Evolutionary conservation across 2,888 invertebrate genomes (phyloP), one percentile per base, ranked within the genome.

Genomic region (Caenorhabditis virilis): DNA sequence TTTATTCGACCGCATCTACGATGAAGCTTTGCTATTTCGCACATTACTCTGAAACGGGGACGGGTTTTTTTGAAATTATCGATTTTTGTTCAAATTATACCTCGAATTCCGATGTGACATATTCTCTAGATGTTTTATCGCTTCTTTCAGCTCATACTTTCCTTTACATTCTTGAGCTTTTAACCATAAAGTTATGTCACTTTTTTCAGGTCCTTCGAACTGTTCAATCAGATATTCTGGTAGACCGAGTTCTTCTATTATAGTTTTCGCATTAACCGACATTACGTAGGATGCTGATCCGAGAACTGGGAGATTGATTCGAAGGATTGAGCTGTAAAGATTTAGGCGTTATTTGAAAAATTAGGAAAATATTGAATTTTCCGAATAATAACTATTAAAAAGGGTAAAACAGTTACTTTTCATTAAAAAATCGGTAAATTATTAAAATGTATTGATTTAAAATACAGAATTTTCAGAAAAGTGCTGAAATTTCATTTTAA

Each of bases 31-130:
- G 55, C 64, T 43, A 52, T 30, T 39, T 59, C 55, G 16, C 43
- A 45, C 2, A 55, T 27, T 0, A 65, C 45, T 18, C 64, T 49
- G 35, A 22, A 49, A 36, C 22, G 11, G 7, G 7, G 22, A 25
- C 6, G 22, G 20, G 11, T 11, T 6, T 7, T 20, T 11, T 42
- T 11, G 11, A 26, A 27, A 26, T 16, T n/a, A 30, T 26, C 7
- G 26, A 30, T 26, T 26, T n/a, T 26, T 26, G 27, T 30, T 2
- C 30, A 16, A 45, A n/a, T 2, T 5, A 11, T 5, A 49, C 48
- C 49, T 33, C 0, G 47, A 43, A 39, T 60, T 59, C 3, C 38
- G 36, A 55, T 59, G 64, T 0, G 51, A 38, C 64, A 65, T 65
- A 7, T 47, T 51, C 4, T 42, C 23, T 7, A 65, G 39, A 16